phyloP scores from a whole-genome alignment of 2,113 vertebrate genomes.

The Cygnus atratus region DNA sequence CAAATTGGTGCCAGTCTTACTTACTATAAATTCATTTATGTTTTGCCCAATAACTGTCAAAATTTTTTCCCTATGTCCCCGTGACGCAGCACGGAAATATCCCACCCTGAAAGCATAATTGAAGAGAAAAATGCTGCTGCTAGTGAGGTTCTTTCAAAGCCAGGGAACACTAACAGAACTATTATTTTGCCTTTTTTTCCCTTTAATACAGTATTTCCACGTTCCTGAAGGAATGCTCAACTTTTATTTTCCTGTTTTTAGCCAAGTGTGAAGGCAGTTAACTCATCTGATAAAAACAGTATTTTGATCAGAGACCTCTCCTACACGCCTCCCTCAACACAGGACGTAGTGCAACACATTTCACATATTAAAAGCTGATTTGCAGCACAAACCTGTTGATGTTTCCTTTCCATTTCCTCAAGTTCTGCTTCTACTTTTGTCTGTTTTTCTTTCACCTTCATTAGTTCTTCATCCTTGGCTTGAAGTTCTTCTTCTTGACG shows the following conservation, averaged over 20 bases:
- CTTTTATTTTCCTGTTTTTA: background rate
- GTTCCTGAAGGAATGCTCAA: background rate
- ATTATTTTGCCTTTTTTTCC: background rate
- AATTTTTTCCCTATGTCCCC: background rate
- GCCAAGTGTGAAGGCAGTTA: background rate
- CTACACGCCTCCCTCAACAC: rapidly evolving
- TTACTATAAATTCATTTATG: background rate
- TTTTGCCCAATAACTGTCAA: background rate
- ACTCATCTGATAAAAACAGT: background rate
- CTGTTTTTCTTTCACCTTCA: conserved; percentile 97
- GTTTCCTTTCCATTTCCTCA: conserved; percentile 95
- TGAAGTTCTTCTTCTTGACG: conserved; percentile 97
- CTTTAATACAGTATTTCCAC: background rate
- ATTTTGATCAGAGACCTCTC: background rate
- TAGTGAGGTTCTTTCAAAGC: background rate
- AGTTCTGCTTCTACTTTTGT: conserved; percentile 93
- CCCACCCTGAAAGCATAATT: background rate
- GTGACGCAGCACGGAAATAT: too few relatives aligned
- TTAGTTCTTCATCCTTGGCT: conserved; percentile 95
- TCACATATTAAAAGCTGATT: background rate
- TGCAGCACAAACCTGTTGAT: conserved; percentile 87
- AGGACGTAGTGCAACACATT: background rate
- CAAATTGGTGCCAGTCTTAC: background rate
- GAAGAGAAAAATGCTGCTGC: background rate
- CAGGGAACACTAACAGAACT: background rate